These are phyloP conservation scores for Anorthoa munda DNA, from an alignment of 2,888 invertebrate genomes.

Conservation along the genomic window DNA sequence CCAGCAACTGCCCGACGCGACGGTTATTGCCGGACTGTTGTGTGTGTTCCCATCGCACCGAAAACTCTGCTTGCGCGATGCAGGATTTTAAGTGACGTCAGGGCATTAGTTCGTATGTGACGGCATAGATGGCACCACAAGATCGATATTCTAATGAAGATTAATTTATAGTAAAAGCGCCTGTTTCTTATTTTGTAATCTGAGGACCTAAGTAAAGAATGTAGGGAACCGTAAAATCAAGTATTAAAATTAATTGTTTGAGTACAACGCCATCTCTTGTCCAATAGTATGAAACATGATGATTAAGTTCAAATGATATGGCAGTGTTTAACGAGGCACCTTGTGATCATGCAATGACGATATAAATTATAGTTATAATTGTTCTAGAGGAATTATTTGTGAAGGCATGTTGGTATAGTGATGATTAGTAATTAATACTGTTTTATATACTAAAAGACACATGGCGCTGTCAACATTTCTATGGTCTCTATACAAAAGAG, in stretches of 20 bases:
- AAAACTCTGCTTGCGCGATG: too few species aligned
- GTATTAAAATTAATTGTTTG: not conserved
- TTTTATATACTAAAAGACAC: not conserved
- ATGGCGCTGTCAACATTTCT: slow-evolving; percentile 20
- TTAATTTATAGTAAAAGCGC: too few species aligned
- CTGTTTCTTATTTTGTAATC: too few species aligned
- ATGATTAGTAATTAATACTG: slow-evolving; percentile 10
- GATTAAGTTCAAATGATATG: slow-evolving; percentile 22
- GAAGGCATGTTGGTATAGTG: not conserved
- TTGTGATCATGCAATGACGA: slow-evolving; percentile 1
- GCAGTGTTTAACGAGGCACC: slow-evolving; percentile 20
- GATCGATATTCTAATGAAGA: too few species aligned
- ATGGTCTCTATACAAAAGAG: too few species aligned
- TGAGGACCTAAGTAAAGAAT: too few species aligned
- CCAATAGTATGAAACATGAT: slow-evolving; percentile 16
- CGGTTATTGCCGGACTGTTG: too few species aligned
- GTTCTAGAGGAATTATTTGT: not conserved
- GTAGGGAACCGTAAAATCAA: not conserved
- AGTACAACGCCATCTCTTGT: slow-evolving; percentile 43
- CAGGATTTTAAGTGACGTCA: too few species aligned
- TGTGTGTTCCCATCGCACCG: too few species aligned
- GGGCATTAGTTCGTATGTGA: too few species aligned
- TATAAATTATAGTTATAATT: not conserved
- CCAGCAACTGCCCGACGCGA: too few species aligned
- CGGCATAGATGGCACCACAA: too few species aligned